Base-by-base conservation (phyloP, 2,888 invertebrate genomes). In the Eristalis tenax region DNA sequence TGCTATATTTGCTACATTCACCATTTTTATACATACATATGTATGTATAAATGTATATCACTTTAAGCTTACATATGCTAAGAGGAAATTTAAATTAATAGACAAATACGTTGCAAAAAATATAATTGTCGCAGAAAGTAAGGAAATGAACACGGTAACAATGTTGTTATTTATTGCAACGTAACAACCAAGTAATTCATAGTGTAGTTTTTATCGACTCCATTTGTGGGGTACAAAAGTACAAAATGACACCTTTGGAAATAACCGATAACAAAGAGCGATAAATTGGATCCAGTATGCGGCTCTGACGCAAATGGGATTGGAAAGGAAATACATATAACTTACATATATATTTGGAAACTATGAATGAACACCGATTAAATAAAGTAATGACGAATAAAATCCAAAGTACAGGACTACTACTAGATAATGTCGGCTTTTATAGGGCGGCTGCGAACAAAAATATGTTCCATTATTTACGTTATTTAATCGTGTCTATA, bases 21-120 rank as follows among this genome's bases (percentile, higher is more conserved):
- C 18, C 50, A 18, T 50, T 43, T n/a, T 2, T 18, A 50, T 50
- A 5, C 50, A 50, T 59, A 26, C n/a, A 2, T 57, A 57, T n/a
- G 28, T 40, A 65, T 74, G 18, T 32, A 65, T 59, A n/a, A 23
- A 73, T 77, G 71, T 76, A 65, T 76, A 76, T 77, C 76, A 68
- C 66, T 82, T 65, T 43, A 50, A 61, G 35, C 18, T 63, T 50
- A 50, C 10, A n/a, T 43, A 8, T 18, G 8, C 18, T 50, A 18
- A 50, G 1, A n/a, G 6, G 43, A n/a, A 5, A n/a, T 43, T n/a
- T n/a, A n/a, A 43, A n/a, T 40, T 28, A 38, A 23, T 65, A 66
- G 64, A 38, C 65, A 65, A 56, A 56, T 38, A n/a, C 57, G 56
- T 50, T 50, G n/a, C 8, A 50, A 1, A 50, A 6, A n/a, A 4